A percentile compares a stretch with the other conserved stretches of the same genome.
phyloP scores from a whole-genome alignment of 2,888 invertebrate species.

The Spisula solida region DNA sequence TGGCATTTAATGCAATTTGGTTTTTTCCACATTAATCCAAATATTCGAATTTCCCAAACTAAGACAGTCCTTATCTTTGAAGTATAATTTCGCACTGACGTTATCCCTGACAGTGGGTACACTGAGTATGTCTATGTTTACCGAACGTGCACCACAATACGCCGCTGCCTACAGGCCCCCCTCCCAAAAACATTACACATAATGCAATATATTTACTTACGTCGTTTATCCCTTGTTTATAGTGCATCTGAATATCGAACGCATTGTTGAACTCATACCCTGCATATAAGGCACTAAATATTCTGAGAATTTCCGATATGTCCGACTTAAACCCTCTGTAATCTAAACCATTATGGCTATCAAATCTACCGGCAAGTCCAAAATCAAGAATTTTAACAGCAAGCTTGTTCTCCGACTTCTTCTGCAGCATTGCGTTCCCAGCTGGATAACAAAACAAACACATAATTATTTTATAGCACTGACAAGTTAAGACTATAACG shows the following conservation, averaged over 20 bases:
- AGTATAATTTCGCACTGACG: too few species aligned
- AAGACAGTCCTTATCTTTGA: too few species aligned
- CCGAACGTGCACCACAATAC: too few species aligned
- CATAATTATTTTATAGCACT: not conserved
- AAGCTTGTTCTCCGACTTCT: constrained; percentile 45
- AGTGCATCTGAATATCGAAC: constrained; percentile 65
- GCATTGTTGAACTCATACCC: constrained; percentile 74
- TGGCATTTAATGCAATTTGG: too few species aligned
- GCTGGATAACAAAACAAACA: constrained; percentile 50
- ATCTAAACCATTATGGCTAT: constrained; percentile 42
- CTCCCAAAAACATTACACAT: too few species aligned
- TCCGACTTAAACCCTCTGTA: constrained; percentile 69
- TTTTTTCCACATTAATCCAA: too few species aligned
- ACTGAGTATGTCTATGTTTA: too few species aligned
- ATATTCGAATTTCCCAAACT: too few species aligned
- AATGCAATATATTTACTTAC: constrained; percentile 21
- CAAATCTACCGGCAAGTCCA: constrained; percentile 68
- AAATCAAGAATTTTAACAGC: constrained; percentile 80
- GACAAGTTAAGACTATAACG: too few species aligned
- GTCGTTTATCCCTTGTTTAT: constrained; percentile 52
- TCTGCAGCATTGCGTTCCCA: constrained; percentile 79
- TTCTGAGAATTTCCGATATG: constrained; percentile 71
- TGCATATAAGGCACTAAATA: constrained; percentile 77
- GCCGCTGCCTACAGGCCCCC: too few species aligned
- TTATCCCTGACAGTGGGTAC: too few species aligned